These are phyloP conservation scores for Ormyrus rosae DNA, from an alignment of 2,888 invertebrate species.

Conservation along the genomic window DNA sequence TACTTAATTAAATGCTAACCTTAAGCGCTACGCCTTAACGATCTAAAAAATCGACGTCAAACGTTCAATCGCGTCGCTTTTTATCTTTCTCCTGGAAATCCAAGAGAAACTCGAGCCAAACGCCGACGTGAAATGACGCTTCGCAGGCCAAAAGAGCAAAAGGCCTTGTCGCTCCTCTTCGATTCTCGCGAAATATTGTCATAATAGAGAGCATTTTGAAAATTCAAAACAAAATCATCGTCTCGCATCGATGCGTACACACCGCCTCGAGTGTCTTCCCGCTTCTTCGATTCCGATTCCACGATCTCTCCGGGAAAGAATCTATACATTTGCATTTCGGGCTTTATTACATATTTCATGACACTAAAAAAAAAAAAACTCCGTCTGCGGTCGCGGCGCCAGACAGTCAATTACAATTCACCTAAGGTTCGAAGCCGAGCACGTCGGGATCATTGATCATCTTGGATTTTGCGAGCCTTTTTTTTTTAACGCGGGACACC, in stretches of 20 bases:
- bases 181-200: not conserved
- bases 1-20: constrained; percentile 36
- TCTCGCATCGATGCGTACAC: constrained; percentile 12
- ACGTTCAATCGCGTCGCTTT: constrained; percentile 8
- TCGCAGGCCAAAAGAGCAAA: constrained; percentile 22
- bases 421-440: constrained; percentile 41
- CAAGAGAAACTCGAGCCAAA: constrained; percentile 31
- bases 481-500: not conserved
- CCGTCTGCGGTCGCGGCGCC: constrained; percentile 21
- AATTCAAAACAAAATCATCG: not conserved
- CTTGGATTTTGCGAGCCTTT: not conserved
- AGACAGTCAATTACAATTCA: constrained; percentile 40
- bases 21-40: constrained; percentile 38
- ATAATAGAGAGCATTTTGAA: constrained; percentile 24
- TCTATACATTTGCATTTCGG: constrained; percentile 12
- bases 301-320: constrained; percentile 43
- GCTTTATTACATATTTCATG: constrained; percentile 49
- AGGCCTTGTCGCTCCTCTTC: constrained; percentile 1
- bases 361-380: constrained; percentile 47
- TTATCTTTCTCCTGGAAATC: constrained; percentile 8
- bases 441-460: constrained; percentile 21
- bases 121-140: constrained; percentile 1
- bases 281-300: constrained; percentile 36
- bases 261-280: constrained; percentile 22
- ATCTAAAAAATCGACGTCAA: constrained; percentile 10